Percentiles rank a stretch among this genome's conserved stretches.
These are phyloP conservation scores for Nemurella pictetii DNA, from an alignment of 2,888 invertebrate species.

Conservation along the genomic window DNA sequence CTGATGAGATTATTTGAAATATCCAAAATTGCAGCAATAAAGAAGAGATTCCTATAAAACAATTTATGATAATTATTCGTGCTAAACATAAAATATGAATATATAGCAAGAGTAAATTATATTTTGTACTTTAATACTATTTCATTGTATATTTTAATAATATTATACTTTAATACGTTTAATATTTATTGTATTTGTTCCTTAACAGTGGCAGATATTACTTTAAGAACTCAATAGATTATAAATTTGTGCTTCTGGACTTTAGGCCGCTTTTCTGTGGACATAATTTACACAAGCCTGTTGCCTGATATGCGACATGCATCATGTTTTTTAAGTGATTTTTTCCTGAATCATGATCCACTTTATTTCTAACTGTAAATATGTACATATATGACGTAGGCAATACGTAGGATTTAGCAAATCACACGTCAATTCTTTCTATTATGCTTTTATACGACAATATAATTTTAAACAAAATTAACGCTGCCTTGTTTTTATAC, in stretches of 20 bases:
- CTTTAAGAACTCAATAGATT: not conserved
- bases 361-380: not conserved
- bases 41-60: slow-evolving; percentile 9
- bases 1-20: not conserved
- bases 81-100: slow-evolving; percentile 17
- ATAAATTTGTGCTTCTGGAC: too few relatives aligned
- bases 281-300: too few relatives aligned
- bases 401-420: not conserved
- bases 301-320: too few relatives aligned
- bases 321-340: too few relatives aligned
- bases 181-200: slow-evolving; percentile 39
- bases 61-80: slow-evolving; percentile 8
- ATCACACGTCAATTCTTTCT: not conserved
- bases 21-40: not conserved
- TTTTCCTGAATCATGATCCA: too few relatives aligned
- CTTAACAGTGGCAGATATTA: slow-evolving; percentile 31
- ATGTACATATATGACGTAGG: not conserved
- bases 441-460: not conserved
- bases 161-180: not conserved
- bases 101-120: slow-evolving; percentile 23
- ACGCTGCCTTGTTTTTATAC: not conserved
- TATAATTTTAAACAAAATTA: not conserved
- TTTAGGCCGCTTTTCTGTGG: too few relatives aligned
- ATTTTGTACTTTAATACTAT: slow-evolving; percentile 32
- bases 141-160: slow-evolving; percentile 8